These are phyloP conservation scores for Aythya fuligula DNA, from an alignment of 2,797 vertebrate genomes.

Conservation along the genomic window DNA sequence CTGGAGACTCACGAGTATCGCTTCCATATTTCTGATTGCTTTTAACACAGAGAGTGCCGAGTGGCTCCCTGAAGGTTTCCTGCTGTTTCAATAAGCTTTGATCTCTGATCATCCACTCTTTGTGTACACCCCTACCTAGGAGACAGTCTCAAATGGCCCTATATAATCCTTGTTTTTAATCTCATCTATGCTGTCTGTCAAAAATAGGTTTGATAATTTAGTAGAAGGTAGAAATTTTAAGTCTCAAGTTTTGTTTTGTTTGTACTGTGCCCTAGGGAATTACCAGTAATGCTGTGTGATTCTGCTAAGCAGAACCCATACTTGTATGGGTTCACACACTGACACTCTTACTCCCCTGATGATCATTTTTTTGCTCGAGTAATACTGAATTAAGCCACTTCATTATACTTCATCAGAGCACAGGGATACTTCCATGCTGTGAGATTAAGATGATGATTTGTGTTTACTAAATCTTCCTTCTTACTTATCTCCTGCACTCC, in stretches of 20 bases:
- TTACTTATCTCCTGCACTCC: not conserved
- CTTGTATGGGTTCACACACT: conserved; percentile 49
- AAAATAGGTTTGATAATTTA: conserved; percentile 4
- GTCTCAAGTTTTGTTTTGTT: conserved; percentile 12
- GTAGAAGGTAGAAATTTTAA: not conserved
- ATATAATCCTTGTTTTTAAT: not conserved
- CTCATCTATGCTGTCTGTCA: not conserved
- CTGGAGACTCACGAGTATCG: not conserved
- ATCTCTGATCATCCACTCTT: not conserved
- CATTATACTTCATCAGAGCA: conserved; percentile 51
- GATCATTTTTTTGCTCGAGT: conserved; percentile 13
- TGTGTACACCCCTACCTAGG: not conserved
- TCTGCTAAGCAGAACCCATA: not conserved
- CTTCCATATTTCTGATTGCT: conserved; percentile 15
- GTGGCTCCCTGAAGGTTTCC: not conserved
- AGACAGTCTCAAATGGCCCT: not conserved
- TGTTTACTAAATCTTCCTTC: not conserved
- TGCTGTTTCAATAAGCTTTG: not conserved
- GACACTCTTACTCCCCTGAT: conserved; percentile 11
- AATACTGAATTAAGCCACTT: conserved; percentile 60
- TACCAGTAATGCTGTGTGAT: not conserved
- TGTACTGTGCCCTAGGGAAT: not conserved
- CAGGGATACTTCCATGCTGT: conserved; percentile 27
- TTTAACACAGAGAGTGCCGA: not conserved
- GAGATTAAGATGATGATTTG: not conserved